Evolutionary conservation across 2,888 invertebrate species (phyloP).

Genomic region (Autographa pulchrina): DNA sequence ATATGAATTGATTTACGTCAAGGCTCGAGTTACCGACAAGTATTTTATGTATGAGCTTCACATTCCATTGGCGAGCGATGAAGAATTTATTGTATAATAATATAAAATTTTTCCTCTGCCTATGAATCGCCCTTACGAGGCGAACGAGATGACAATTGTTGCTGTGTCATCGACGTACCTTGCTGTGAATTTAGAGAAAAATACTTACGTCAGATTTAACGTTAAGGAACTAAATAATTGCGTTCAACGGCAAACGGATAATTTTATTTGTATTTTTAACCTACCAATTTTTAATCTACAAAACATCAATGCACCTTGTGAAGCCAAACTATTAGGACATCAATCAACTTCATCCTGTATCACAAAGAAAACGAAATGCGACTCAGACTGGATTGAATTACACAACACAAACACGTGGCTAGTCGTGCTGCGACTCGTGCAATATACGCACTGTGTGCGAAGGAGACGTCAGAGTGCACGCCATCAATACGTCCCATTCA

Average conservation of each 20-base stretch:
- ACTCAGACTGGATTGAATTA: constrained; percentile 14
- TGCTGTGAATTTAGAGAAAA: constrained; percentile 14
- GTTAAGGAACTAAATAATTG: constrained; percentile 6
- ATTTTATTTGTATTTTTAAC: constrained; percentile 10
- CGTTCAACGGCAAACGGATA: constrained; percentile 1
- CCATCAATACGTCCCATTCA: too few relatives aligned
- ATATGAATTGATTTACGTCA: constrained; percentile 14
- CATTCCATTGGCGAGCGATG: constrained; percentile 13
- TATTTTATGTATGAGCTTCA: constrained; percentile 22
- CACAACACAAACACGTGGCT: constrained; percentile 18
- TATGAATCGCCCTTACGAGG: not conserved
- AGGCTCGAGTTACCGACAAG: constrained; percentile 14
- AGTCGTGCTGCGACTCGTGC: too few relatives aligned
- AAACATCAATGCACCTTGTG: constrained; percentile 13
- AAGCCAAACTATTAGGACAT: constrained; percentile 19
- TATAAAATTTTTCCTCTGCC: constrained; percentile 13
- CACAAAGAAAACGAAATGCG: constrained; percentile 4
- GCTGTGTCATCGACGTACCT: constrained; percentile 8
- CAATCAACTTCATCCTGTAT: not conserved
- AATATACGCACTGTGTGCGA: constrained; percentile 11
- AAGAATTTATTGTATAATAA: constrained; percentile 3
- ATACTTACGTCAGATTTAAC: constrained; percentile 13
- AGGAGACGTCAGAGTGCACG: not conserved
- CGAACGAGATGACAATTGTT: not conserved
- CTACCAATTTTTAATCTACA: constrained; percentile 13